Evolutionary conservation across 2,797 vertebrate genomes (phyloP), one percentile per base, ranked within the genome.

Genomic region (Micrastur ruficollis): DNA sequence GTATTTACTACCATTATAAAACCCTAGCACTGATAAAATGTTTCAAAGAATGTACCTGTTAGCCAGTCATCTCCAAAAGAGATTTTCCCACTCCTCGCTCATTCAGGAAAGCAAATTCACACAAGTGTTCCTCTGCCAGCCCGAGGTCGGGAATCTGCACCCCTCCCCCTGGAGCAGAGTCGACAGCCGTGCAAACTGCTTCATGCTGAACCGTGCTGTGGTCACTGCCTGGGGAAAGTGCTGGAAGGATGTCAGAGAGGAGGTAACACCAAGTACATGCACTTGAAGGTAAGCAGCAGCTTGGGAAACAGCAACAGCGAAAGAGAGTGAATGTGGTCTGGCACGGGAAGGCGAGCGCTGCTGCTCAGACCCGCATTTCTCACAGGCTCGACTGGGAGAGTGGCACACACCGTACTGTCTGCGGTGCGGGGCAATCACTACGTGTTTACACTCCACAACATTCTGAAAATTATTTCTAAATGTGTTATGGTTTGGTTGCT

Each of bases 381-480:
- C 0, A 0, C 12, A 70, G 34, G 25, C 15, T 66, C 5, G 17
- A 7, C 13, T 3, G 2, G 27, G 62, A 55, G 8, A 70, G 50
- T 3, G 2, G 68, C 34, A 88, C 27, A 59, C 1, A 3, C 12
- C 0, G 1, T 5, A 16, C 31, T n/a, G n/a, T 10, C 49, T 31
- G 44, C 1, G 1, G 29, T 11, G 36, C n/a, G 38, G 59, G 19
- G 70, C 42, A 59, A 59, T n/a, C 6, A 4, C 55, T 36, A 23
- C 1, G 1, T 46, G 25, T 40, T 81, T 68, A 62, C 31, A 40
- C 34, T 55, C 44, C 31, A 66, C 31, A 65, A 16, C 25, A 31
- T 10, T 29, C 3, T 56, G 63, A 59, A 70, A 79, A 81, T 22
- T 42, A 50, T 47, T 82, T 81, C 52, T 49, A 52, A 67, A 38